These are phyloP conservation scores for Drosophila neutralis DNA, from an alignment of 2,888 invertebrate genomes.

Conservation along the genomic window DNA sequence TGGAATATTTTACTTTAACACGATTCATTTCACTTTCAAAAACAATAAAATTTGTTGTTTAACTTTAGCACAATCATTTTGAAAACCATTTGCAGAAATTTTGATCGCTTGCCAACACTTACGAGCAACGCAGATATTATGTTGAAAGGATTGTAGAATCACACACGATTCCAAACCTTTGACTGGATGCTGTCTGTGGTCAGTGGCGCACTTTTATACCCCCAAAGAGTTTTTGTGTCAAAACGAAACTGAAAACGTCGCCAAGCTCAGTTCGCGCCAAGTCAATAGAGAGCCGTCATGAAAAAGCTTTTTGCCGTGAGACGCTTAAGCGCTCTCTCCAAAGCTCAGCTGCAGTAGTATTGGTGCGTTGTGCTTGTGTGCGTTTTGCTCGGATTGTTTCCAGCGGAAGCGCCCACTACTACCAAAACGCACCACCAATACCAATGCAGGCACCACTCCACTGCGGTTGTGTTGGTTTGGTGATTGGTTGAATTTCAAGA, in stretches of 20 bases:
- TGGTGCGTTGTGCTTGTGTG: slow-evolving; percentile 48
- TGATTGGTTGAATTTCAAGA: slow-evolving; percentile 25
- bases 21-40: slow-evolving; percentile 5
- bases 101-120: slow-evolving; percentile 82
- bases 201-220: slow-evolving; percentile 85
- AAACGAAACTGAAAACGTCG: slow-evolving; percentile 73
- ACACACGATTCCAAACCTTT: slow-evolving; percentile 85
- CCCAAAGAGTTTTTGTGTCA: slow-evolving; percentile 81
- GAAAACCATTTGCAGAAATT: slow-evolving; percentile 83
- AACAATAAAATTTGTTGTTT: slow-evolving; percentile 4
- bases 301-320: slow-evolving; percentile 44
- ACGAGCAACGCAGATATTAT: slow-evolving; percentile 69
- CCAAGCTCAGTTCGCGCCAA: slow-evolving; percentile 53
- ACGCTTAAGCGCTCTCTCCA: slow-evolving; percentile 27
- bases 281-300: slow-evolving; percentile 36
- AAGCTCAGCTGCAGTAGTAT: slow-evolving; percentile 39
- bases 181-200: slow-evolving; percentile 85
- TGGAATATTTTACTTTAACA: slow-evolving; percentile 7
- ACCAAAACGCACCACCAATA: slow-evolving; percentile 50
- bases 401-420: slow-evolving; percentile 68
- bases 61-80: slow-evolving; percentile 24
- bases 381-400: slow-evolving; percentile 49
- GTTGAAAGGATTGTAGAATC: slow-evolving; percentile 84
- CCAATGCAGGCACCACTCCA: slow-evolving; percentile 5
- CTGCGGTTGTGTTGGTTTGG: slow-evolving; percentile 47